Conservation (phyloP, 2,888 invertebrate species). For the Dryomyza anilis region DNA sequence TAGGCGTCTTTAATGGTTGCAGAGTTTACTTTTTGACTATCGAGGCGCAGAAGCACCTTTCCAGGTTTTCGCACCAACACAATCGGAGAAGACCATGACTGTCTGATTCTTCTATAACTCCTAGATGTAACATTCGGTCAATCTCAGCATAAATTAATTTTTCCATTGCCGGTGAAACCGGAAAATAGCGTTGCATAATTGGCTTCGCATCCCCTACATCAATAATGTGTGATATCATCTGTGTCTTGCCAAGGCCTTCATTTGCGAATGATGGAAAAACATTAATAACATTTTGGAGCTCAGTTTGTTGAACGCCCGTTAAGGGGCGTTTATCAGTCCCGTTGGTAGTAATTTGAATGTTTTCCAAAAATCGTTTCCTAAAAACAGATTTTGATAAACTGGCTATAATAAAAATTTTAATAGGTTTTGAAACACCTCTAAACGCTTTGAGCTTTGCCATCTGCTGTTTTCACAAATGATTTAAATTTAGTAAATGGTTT, state of each 20-base stretch:
- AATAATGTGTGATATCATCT: background rate
- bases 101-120: conserved; percentile 39
- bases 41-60: conserved; percentile 17
- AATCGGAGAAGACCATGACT: conserved; percentile 17
- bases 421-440: too few relatives aligned
- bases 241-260: background rate
- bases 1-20: conserved; percentile 18
- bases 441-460: too few relatives aligned
- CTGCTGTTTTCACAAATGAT: too few relatives aligned
- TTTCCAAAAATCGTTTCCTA: too few relatives aligned
- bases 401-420: too few relatives aligned
- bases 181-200: too few relatives aligned
- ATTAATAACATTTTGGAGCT: too few relatives aligned
- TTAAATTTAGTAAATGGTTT: background rate
- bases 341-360: too few relatives aligned
- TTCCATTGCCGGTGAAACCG: too few relatives aligned
- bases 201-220: too few relatives aligned
- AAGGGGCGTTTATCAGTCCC: background rate
- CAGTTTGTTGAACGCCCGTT: background rate
- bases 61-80: conserved; percentile 9
- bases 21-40: conserved; percentile 9
- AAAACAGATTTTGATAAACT: too few relatives aligned
- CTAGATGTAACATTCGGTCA: background rate
- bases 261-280: background rate
- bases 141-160: too few relatives aligned